These are phyloP conservation scores for Cyanoramphus novaezelandiae DNA, from an alignment of 2,113 vertebrate species.

Conservation along the genomic window DNA sequence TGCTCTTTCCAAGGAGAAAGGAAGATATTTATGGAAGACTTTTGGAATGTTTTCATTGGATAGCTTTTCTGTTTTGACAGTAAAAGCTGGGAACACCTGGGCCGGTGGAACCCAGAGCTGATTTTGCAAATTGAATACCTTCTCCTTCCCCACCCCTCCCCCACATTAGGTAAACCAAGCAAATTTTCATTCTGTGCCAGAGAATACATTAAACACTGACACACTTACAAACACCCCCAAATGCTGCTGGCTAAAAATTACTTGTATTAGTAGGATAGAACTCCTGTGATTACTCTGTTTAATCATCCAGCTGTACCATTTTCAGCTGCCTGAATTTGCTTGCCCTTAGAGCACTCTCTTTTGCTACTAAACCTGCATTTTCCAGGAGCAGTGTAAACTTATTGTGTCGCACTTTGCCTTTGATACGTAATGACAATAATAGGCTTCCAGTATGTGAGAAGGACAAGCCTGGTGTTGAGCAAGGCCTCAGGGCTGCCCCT, in stretches of 20 bases:
- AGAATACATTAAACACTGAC: neutral
- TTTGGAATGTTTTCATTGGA: neutral
- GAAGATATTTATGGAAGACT: neutral
- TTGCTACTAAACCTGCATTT: conserved; percentile 36
- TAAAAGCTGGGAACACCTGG: neutral
- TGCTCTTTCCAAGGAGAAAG: neutral
- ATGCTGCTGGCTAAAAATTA: neutral
- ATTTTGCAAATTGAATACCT: neutral
- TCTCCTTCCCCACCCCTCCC: neutral
- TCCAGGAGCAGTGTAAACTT: neutral
- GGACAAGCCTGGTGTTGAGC: neutral
- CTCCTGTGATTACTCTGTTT: neutral
- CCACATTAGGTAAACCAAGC: neutral
- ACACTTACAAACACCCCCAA: neutral
- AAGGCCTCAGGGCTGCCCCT: conserved; percentile 21
- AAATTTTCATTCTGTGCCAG: neutral
- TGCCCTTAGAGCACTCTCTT: neutral
- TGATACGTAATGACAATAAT: conserved; percentile 44
- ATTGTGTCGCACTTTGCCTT: neutral
- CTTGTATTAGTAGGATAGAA: neutral
- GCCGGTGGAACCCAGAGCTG: neutral
- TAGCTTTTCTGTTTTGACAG: neutral
- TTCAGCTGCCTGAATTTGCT: neutral
- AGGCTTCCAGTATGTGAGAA: neutral
- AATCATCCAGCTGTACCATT: neutral